These are phyloP conservation scores for Phyllotreta cruciferae DNA, from an alignment of 2,888 invertebrate genomes.

Conservation along the genomic window DNA sequence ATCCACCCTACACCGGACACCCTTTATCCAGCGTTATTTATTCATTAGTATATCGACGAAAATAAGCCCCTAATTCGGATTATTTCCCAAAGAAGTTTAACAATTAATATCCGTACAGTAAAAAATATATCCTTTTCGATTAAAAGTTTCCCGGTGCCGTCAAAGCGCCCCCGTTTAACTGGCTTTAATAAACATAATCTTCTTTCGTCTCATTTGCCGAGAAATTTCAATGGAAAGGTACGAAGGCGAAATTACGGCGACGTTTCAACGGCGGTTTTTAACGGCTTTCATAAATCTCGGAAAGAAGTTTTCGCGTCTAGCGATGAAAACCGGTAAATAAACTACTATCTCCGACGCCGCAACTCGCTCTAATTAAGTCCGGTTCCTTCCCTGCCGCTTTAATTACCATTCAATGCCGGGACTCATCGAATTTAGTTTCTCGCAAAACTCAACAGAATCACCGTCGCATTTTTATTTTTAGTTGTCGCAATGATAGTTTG, in stretches of 20 bases:
- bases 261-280: conserved; percentile 19
- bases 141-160: not conserved
- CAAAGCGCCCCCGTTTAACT: conserved; percentile 3
- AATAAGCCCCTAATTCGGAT: too few relatives aligned
- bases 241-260: conserved; percentile 18
- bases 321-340: conserved; percentile 25
- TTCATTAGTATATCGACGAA: too few relatives aligned
- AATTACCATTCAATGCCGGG: not conserved
- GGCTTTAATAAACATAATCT: conserved; percentile 25
- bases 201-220: conserved; percentile 24
- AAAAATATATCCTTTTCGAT: not conserved
- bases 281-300: conserved; percentile 20
- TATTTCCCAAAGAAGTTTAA: too few relatives aligned
- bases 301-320: conserved; percentile 22
- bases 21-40: too few relatives aligned
- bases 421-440: not conserved
- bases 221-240: conserved; percentile 17
- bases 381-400: not conserved
- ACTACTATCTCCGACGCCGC: conserved; percentile 20
- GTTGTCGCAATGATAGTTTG: too few relatives aligned
- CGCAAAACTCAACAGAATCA: too few relatives aligned
- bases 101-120: not conserved
- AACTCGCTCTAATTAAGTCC: conserved; percentile 25
- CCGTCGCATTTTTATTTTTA: too few relatives aligned
- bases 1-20: too few relatives aligned